Percentiles rank a stretch among this genome's conserved stretches.
Conservation (phyloP, 2,888 invertebrate genomes). For the Syritta pipiens region DNA sequence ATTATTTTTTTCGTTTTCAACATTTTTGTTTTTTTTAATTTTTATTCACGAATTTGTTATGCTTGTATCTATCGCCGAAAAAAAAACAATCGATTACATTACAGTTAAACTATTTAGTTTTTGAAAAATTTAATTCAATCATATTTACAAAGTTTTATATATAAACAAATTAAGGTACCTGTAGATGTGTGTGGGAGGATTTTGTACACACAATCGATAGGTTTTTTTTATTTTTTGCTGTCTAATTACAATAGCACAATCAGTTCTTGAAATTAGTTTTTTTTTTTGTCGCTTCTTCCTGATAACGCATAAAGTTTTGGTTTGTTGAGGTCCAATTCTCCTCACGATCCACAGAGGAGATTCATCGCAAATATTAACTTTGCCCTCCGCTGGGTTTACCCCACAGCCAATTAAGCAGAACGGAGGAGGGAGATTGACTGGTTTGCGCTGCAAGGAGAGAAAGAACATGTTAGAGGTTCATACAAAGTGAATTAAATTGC, state of each 20-base stretch:
- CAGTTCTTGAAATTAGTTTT: conserved; percentile 28
- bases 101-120: conserved; percentile 34
- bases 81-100: conserved; percentile 28
- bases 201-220: not conserved
- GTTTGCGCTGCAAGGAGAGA: conserved; percentile 83
- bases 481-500: no score
- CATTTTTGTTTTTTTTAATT: no score
- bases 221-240: no score
- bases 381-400: conserved; percentile 81
- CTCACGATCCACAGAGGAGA: conserved; percentile 46
- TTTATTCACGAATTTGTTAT: conserved; percentile 28
- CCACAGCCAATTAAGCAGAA: conserved; percentile 90
- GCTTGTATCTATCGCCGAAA: conserved; percentile 14
- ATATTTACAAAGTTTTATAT: conserved; percentile 47
- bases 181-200: not conserved
- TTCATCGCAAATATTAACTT: conserved; percentile 58
- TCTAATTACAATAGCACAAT: conserved; percentile 18
- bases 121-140: conserved; percentile 10
- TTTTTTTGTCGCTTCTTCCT: not conserved
- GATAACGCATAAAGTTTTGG: not conserved
- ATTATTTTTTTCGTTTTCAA: no score
- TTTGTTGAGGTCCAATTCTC: conserved; percentile 24
- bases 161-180: conserved; percentile 46
- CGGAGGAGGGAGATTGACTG: conserved; percentile 88
- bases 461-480: no score